Percentiles rank a stretch among this genome's conserved stretches.
Evolutionary conservation across 2,888 invertebrate species (phyloP).

Genomic region (Pyrgus malvae): DNA sequence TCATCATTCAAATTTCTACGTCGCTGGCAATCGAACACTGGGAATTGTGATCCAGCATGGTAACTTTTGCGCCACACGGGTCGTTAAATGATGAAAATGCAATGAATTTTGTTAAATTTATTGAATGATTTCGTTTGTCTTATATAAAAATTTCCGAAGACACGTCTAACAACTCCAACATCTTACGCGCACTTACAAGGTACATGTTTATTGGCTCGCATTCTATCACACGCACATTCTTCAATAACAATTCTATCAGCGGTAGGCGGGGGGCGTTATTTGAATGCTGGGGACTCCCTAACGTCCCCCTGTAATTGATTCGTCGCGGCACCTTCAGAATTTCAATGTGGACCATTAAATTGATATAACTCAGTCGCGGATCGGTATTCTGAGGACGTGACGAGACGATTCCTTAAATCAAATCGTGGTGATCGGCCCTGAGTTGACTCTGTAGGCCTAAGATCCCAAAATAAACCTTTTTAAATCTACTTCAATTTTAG

Average conservation of each 20-base stretch:
- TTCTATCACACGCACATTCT: conserved; percentile 79
- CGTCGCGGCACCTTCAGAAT: conserved; percentile 70
- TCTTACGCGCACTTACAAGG: not conserved
- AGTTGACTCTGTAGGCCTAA: not conserved
- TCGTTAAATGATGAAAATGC: no score
- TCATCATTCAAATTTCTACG: no score
- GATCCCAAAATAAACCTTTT: no score
- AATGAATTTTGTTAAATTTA: no score
- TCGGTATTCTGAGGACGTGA: conserved; percentile 29
- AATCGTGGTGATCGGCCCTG: conserved; percentile 38
- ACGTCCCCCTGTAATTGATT: conserved; percentile 66
- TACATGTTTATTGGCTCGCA: conserved; percentile 64
- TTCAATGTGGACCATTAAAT: conserved; percentile 77
- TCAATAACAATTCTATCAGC: conserved; percentile 74
- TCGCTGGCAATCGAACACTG: no score
- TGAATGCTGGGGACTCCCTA: conserved; percentile 52
- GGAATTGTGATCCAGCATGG: no score
- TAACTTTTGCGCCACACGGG: no score
- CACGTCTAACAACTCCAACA: no score
- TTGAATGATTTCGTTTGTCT: no score
- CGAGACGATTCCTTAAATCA: conserved; percentile 43
- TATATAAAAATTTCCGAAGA: no score
- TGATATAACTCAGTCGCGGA: conserved; percentile 61
- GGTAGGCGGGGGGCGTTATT: conserved; percentile 55
- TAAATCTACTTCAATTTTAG: no score